A percentile compares a stretch with the other conserved stretches of the same genome.
Evolutionary conservation across 2,113 vertebrate genomes (phyloP).

Genomic region (Pachypanchax playfairii): DNA sequence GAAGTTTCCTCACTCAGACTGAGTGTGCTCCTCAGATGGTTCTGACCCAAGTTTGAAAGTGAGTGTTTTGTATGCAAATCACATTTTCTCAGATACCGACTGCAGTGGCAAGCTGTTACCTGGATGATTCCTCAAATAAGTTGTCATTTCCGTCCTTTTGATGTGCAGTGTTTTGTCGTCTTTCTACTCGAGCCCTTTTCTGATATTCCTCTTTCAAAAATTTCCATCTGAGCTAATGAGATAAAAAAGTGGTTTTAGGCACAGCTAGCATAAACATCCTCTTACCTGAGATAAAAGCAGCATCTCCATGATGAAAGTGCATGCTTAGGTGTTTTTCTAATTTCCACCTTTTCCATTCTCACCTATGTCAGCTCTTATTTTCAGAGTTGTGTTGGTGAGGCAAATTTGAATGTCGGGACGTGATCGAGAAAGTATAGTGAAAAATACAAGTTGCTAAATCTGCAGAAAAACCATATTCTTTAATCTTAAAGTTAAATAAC

Average conservation of each 20-base stretch:
- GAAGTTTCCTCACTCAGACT: conserved; percentile 13
- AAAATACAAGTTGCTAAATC: conserved; percentile 21
- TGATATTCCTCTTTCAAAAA: conserved; percentile 39
- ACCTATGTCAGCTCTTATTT: conserved; percentile 47
- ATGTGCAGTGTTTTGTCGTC: conserved; percentile 52
- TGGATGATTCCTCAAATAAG: conserved; percentile 53
- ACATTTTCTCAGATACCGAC: conserved; percentile 1
- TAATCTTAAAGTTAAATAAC: conserved; percentile 47
- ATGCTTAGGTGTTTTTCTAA: conserved; percentile 60
- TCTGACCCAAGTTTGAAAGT: conserved; percentile 18
- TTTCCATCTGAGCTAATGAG: conserved; percentile 53
- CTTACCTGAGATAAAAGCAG: conserved; percentile 69
- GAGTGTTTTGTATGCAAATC: conserved; percentile 37
- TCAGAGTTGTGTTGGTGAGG: conserved; percentile 35
- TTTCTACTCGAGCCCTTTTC: conserved; percentile 19
- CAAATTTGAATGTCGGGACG: conserved; percentile 27
- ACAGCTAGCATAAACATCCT: conserved; percentile 51
- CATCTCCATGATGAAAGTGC: conserved; percentile 59
- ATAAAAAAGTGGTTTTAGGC: conserved; percentile 64
- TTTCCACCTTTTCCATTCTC: conserved; percentile 50
- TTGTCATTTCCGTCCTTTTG: conserved; percentile 58
- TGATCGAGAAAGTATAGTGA: conserved; percentile 17
- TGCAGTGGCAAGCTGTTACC: conserved; percentile 35
- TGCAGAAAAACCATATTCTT: conserved; percentile 41
- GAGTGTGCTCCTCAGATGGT: conserved; percentile 10